phyloP scores from a whole-genome alignment of 2,888 invertebrate genomes.

The Scaptodrosophila latifasciaeformis region DNA sequence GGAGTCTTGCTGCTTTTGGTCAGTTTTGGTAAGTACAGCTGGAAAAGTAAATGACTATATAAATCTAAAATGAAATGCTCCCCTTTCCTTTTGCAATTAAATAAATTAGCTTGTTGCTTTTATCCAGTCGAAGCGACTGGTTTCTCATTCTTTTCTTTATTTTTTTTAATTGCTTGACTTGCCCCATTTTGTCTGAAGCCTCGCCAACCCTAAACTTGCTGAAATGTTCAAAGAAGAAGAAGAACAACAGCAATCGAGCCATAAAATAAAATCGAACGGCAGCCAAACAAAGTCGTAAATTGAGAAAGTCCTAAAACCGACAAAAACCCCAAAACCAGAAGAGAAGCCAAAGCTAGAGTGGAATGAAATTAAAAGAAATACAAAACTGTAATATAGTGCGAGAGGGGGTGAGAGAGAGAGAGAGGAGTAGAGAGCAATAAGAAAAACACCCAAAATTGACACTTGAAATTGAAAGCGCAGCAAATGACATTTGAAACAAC shows the following conservation, averaged over 20 bases:
- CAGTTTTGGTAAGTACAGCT: too few species aligned
- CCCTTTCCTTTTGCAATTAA: too few species aligned
- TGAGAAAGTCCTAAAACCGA: constrained; percentile 3
- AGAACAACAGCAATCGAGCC: too few species aligned
- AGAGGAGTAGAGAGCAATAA: constrained; percentile 6
- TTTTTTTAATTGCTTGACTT: too few species aligned
- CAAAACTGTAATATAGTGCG: neutral
- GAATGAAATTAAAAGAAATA: constrained; percentile 23
- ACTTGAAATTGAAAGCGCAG: constrained; percentile 34
- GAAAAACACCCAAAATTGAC: constrained; percentile 18
- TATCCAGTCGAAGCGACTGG: too few species aligned
- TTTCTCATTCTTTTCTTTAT: too few species aligned
- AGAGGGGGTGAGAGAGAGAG: neutral
- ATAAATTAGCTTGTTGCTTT: too few species aligned
- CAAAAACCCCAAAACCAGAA: neutral
- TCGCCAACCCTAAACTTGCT: neutral
- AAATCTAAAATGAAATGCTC: too few species aligned
- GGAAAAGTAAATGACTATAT: too few species aligned
- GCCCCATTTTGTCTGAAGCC: too few species aligned
- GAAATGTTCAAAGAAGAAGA: too few species aligned
- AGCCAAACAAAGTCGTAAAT: constrained; percentile 9
- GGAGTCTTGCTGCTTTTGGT: too few species aligned
- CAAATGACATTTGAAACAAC: constrained; percentile 53
- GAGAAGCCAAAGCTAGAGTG: neutral
- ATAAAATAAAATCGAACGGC: constrained; percentile 13